Percentiles rank a stretch among this genome's conserved stretches.
phyloP scores from a whole-genome alignment of 2,797 vertebrate species.

The Centropyge bicolor region DNA sequence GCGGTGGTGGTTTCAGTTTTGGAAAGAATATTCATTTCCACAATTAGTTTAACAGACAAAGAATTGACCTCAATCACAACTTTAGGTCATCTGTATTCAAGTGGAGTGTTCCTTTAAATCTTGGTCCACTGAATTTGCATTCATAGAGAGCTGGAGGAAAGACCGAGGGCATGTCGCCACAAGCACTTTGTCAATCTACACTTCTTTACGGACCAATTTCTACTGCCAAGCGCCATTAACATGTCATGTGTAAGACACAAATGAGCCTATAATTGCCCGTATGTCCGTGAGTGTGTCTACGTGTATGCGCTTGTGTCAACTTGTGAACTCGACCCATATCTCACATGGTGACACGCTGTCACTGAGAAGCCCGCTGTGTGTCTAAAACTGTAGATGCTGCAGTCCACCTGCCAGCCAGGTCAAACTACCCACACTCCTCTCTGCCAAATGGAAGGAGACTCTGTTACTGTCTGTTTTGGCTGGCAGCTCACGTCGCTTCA shows the following conservation, averaged over 20 bases:
- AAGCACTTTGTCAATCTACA: conserved; percentile 7
- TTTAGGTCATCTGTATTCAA: conserved; percentile 4
- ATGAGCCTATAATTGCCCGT: conserved; percentile 57
- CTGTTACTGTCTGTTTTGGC: conserved; percentile 70
- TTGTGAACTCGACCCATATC: conserved; percentile 68
- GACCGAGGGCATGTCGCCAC: neutral
- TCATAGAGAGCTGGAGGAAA: conserved; percentile 6
- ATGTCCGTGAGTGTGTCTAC: conserved; percentile 22
- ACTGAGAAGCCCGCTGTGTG: conserved; percentile 55
- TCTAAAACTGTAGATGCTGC: conserved; percentile 69
- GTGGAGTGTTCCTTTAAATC: neutral
- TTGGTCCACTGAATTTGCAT: neutral
- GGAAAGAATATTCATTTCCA: neutral
- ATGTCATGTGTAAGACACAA: conserved; percentile 40
- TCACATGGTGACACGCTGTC: conserved; percentile 63
- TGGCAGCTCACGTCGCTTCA: conserved; percentile 43
- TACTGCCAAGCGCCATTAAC: conserved; percentile 39
- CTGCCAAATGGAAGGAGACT: conserved; percentile 62
- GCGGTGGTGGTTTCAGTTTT: neutral
- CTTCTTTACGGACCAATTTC: conserved; percentile 1
- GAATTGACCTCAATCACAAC: neutral
- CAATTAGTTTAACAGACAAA: neutral
- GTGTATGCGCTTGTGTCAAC: conserved; percentile 55
- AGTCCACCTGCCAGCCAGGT: conserved; percentile 67
- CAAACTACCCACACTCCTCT: conserved; percentile 65